Percentiles rank a stretch among this genome's conserved stretches.
phyloP scores from a whole-genome alignment of 2,113 vertebrate genomes.

The Erpornis zantholeuca region DNA sequence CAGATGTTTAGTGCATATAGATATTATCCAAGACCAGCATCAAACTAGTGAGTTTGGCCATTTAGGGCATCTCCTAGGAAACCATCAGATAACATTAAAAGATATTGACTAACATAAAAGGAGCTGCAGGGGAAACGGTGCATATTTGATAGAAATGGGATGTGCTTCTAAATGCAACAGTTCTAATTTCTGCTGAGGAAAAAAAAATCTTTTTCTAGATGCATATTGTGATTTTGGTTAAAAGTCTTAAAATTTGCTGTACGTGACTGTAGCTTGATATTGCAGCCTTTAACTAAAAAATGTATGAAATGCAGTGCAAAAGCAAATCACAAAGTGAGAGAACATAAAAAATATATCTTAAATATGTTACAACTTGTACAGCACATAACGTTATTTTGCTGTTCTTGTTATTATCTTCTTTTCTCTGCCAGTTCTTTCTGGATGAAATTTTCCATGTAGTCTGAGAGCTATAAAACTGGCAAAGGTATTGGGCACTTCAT shows the following conservation, averaged over 20 bases:
- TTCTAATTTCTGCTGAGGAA: slow-evolving; percentile 51
- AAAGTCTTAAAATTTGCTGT: background rate
- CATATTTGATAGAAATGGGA: slow-evolving; percentile 57
- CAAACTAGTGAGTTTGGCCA: slow-evolving; percentile 64
- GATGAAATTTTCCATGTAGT: background rate
- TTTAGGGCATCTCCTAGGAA: slow-evolving; percentile 81
- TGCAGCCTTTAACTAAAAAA: slow-evolving; percentile 2
- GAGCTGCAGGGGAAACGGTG: slow-evolving; percentile 62
- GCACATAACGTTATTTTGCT: background rate
- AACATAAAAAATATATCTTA: background rate
- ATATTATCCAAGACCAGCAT: slow-evolving; percentile 70
- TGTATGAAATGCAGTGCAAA: background rate
- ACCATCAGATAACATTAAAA: slow-evolving; percentile 77
- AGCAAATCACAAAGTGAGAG: background rate
- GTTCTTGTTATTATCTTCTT: background rate
- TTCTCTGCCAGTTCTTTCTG: background rate
- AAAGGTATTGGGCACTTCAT: background rate
- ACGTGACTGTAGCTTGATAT: background rate
- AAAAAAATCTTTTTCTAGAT: background rate
- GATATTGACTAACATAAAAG: slow-evolving; percentile 76
- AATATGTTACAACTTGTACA: background rate
- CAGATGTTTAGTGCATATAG: slow-evolving; percentile 72
- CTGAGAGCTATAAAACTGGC: background rate
- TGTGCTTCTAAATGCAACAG: slow-evolving; percentile 38
- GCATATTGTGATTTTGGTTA: background rate